Percentiles rank a stretch among this genome's conserved stretches.
These are phyloP conservation scores for Tetragnatha montana DNA, from an alignment of 2,888 invertebrate species.

Conservation along the genomic window DNA sequence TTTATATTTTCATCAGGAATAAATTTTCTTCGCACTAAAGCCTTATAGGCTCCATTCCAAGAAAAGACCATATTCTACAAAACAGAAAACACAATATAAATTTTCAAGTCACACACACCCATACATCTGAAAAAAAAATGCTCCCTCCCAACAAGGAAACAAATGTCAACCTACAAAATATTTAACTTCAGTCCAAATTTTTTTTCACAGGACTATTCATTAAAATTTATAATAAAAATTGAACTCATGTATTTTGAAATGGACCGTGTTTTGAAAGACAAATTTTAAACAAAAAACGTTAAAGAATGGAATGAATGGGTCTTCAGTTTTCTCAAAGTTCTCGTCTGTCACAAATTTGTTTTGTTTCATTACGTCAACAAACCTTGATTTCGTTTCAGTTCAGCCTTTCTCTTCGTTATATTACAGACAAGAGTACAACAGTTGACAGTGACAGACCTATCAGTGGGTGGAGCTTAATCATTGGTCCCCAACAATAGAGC, in stretches of 20 bases:
- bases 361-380: conserved; percentile 29
- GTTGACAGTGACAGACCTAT: no score
- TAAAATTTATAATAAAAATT: no score
- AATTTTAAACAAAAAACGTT: neutral
- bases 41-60: conserved; percentile 35
- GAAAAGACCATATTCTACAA: conserved; percentile 22
- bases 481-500: no score
- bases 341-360: neutral
- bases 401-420: neutral
- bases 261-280: neutral
- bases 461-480: neutral
- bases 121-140: no score
- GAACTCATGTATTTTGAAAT: no score
- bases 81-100: neutral
- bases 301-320: neutral
- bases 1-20: conserved; percentile 52
- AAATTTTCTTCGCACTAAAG: conserved; percentile 55
- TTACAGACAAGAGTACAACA: neutral
- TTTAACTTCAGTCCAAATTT: no score
- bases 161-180: no score
- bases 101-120: neutral
- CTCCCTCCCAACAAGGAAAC: no score
- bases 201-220: no score
- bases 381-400: conserved; percentile 9
- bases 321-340: no score